Percentiles rank a stretch among this genome's conserved stretches.
phyloP scores from a whole-genome alignment of 1,140 invertebrate species.

The Pachypsylla venusta region DNA sequence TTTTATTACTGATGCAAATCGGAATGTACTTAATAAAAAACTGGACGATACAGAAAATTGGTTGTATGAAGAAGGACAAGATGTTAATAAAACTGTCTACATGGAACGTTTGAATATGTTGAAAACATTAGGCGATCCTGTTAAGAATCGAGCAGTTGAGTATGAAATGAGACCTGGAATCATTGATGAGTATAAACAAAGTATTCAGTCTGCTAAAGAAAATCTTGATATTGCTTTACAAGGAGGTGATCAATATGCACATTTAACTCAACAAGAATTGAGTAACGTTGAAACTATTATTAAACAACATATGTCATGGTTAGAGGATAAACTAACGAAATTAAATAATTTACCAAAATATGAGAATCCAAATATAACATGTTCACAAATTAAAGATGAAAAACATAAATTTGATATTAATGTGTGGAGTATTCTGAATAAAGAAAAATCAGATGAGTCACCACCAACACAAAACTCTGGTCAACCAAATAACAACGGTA shows the following conservation, averaged over 20 bases:
- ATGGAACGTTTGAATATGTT: constrained; percentile 45
- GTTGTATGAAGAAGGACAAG: constrained; percentile 90
- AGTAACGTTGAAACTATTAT: background rate
- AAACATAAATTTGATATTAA: background rate
- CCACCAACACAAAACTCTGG: background rate
- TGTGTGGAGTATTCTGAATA: background rate
- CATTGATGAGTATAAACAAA: constrained; percentile 56
- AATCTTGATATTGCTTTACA: constrained; percentile 39
- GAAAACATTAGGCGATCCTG: constrained; percentile 64
- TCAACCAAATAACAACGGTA: too few species aligned
- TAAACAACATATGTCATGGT: background rate
- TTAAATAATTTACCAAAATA: background rate
- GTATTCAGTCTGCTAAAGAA: constrained; percentile 58
- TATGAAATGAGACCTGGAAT: constrained; percentile 55
- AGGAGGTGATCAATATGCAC: background rate
- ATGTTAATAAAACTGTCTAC: constrained; percentile 74
- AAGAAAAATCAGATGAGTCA: background rate
- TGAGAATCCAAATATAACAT: background rate
- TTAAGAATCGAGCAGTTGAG: constrained; percentile 63
- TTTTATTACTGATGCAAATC: constrained; percentile 58
- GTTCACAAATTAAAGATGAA: background rate
- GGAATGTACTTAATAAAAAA: constrained; percentile 44
- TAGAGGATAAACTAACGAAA: background rate
- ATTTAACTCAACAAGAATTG: background rate
- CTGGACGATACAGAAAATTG: constrained; percentile 84